Base-by-base conservation (phyloP, 1,140 invertebrate genomes). In the Rhopalosiphum maidis region DNA sequence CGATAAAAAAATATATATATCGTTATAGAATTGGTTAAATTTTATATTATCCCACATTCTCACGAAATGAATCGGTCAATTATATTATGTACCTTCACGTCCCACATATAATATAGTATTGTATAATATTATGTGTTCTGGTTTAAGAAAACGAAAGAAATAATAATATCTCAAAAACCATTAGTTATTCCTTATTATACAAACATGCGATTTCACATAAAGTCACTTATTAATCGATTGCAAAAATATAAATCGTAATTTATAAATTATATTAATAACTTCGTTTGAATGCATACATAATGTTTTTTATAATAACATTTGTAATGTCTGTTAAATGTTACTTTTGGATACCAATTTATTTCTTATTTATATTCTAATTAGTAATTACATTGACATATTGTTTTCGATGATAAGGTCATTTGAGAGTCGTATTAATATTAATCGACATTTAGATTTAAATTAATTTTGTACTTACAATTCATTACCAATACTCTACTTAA, bases 391-490 rank as follows among this genome's bases (percentile, higher is more conserved):
- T 25, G 35, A 41, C 22, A 25, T 89, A 55, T 89, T 89, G 37
- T 54, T 55, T 37, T 55, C n/a, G 9, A 89, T 15, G 4, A 9
- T 22, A 22, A 15, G 54, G 37, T 55, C n/a, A 37, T 55, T 89
- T 89, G 9, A 37, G 7, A 54, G 23, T 54, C 2, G 41, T 41
- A 55, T 18, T 55, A 41, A 3, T 77, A n/a, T 3, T 15, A 55
- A 55, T 89, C 88, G 35, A 55, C 88, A 55, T 89, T 89, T 89
- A 55, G 22, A 89, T 89, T 55, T 55, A 23, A 41, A 55, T 51
- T 35, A 35, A 89, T 89, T 89, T 25, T 37, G 3, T 89, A 89
- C 48, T 89, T 55, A 89, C 9, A 89, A 35, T n/a, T 89, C 48
- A 89, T 89, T 89, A 25, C 23, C 22, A 37, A 89, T 89, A 54